Percentiles rank a stretch among this genome's conserved stretches.
These are phyloP conservation scores for Itoplectis maculator DNA, from an alignment of 2,888 invertebrate species.

Conservation along the genomic window DNA sequence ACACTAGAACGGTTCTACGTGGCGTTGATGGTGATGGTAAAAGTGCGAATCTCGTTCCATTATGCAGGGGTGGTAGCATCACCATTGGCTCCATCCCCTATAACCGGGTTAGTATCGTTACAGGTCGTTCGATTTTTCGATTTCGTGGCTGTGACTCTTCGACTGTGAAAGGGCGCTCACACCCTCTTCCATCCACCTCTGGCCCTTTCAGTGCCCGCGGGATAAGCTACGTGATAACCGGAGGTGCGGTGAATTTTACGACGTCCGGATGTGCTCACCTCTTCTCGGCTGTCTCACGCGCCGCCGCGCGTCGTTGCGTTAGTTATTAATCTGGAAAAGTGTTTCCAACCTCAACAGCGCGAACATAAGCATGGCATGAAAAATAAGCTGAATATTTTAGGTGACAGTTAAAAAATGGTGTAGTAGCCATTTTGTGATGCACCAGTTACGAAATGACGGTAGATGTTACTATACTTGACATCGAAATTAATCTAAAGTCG, in stretches of 20 bases:
- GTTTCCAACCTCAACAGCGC: not conserved
- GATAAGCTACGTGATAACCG: not conserved
- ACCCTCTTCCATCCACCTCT: conserved; percentile 27
- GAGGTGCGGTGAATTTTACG: conserved; percentile 31
- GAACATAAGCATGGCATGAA: not conserved
- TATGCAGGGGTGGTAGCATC: conserved; percentile 58
- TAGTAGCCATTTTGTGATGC: not conserved
- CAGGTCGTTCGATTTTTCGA: conserved; percentile 56
- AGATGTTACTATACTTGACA: not conserved
- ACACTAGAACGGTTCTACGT: conserved; percentile 41
- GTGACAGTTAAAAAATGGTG: not conserved
- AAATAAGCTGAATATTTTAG: not conserved
- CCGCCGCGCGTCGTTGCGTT: conserved; percentile 24
- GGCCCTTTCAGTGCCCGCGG: conserved; percentile 12
- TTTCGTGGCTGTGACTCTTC: conserved; percentile 52
- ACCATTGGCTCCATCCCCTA: conserved; percentile 3
- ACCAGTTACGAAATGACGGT: not conserved
- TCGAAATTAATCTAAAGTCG: not conserved
- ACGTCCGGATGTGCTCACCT: conserved; percentile 25
- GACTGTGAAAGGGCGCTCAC: conserved; percentile 25
- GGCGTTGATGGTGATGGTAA: conserved; percentile 50
- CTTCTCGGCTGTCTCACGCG: conserved; percentile 21
- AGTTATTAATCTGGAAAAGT: conserved; percentile 53
- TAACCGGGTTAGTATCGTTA: conserved; percentile 45
- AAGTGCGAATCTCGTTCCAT: conserved; percentile 66